A percentile compares a stretch with the other conserved stretches of the same genome.
Evolutionary conservation across 2,888 invertebrate species (phyloP).

Genomic region (Sympetrum striolatum): DNA sequence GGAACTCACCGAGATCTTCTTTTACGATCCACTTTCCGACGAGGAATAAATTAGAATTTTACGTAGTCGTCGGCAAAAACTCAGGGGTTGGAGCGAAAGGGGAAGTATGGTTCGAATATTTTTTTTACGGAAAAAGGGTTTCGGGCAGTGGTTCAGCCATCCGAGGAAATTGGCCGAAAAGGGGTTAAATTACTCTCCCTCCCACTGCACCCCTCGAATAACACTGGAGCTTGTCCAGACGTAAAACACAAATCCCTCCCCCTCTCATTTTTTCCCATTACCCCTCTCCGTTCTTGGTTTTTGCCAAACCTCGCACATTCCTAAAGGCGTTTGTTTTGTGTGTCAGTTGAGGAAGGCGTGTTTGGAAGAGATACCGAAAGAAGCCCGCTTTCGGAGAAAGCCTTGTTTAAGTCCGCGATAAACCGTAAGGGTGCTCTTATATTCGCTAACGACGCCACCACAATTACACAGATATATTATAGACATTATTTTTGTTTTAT

Average conservation of each 20-base stretch:
- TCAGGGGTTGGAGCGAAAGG: neutral
- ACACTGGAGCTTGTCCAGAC: constrained; percentile 24
- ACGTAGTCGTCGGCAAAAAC: neutral
- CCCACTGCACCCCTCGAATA: constrained; percentile 7
- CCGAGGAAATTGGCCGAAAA: neutral
- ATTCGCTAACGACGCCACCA: too few relatives aligned
- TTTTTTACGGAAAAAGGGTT: neutral
- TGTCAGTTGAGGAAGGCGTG: constrained; percentile 21
- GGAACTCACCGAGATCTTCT: too few relatives aligned
- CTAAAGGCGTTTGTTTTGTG: constrained; percentile 11
- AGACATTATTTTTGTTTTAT: too few relatives aligned
- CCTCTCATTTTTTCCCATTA: neutral
- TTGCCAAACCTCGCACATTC: constrained; percentile 22
- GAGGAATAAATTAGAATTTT: neutral
- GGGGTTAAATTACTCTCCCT: neutral
- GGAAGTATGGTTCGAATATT: neutral
- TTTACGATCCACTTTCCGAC: too few relatives aligned
- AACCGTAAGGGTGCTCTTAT: too few relatives aligned
- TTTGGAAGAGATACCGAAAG: constrained; percentile 27
- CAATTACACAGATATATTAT: too few relatives aligned
- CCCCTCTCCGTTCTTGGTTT: neutral
- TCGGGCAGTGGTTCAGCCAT: neutral
- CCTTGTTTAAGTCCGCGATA: too few relatives aligned
- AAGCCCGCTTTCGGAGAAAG: neutral
- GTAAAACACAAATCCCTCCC: neutral